Conservation (phyloP, 92 coral and sea anemone genomes). For the Phenganax marumi region DNA sequence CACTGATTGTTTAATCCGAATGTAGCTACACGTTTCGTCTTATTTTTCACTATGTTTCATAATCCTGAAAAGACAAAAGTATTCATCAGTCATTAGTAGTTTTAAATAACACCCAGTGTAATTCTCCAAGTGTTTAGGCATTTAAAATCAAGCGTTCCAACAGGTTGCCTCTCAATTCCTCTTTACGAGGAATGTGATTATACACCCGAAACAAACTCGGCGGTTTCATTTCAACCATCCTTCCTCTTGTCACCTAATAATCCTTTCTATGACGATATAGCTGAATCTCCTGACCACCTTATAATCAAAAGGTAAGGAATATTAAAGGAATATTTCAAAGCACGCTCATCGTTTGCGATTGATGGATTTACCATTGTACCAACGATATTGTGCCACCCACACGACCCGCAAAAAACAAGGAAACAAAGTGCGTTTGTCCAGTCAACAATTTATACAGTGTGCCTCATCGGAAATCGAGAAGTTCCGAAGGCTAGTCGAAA, state of each 20-base stretch:
- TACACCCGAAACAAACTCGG: background rate
- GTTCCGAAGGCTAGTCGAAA: slow-evolving; percentile 10
- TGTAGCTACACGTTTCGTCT: too few relatives aligned
- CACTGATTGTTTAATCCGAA: too few relatives aligned
- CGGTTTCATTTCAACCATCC: background rate
- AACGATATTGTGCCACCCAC: background rate
- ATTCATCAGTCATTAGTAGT: background rate
- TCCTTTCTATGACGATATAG: slow-evolving; percentile 19
- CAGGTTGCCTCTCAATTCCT: slow-evolving; percentile 2
- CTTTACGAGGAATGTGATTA: slow-evolving; percentile 20
- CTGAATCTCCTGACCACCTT: background rate
- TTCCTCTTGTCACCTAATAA: slow-evolving; percentile 24
- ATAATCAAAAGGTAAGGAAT: background rate
- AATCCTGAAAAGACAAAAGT: background rate
- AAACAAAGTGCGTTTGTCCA: background rate
- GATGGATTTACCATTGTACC: background rate
- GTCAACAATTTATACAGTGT: background rate
- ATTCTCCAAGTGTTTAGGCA: background rate
- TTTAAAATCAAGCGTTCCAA: background rate
- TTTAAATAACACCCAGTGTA: background rate
- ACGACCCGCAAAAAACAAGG: background rate
- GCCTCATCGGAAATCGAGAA: slow-evolving; percentile 21
- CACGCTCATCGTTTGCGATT: too few relatives aligned
- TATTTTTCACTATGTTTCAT: background rate
- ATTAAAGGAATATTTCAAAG: background rate